These are phyloP conservation scores for Holacanthus passer DNA, from an alignment of 2,113 vertebrate genomes.

Conservation along the genomic window DNA sequence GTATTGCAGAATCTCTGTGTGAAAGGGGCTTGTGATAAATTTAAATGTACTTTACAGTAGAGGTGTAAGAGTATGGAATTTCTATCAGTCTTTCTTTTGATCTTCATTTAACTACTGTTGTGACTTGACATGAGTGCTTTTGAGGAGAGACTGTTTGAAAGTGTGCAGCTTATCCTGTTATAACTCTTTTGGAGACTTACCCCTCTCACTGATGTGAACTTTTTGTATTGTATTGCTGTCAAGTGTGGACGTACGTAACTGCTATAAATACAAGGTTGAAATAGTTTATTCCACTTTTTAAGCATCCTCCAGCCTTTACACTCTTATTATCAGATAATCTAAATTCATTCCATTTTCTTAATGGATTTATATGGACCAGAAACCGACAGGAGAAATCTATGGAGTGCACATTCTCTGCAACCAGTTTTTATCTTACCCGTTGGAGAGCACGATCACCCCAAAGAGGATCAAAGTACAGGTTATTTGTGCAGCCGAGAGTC, in stretches of 20 bases:
- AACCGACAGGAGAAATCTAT: neutral
- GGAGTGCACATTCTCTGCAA: constrained; percentile 3
- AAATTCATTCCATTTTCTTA: neutral
- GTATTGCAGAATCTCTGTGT: too few species aligned
- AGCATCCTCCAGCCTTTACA: neutral
- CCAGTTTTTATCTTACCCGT: neutral
- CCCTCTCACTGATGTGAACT: too few species aligned
- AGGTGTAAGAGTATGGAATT: too few species aligned
- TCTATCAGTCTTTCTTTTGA: too few species aligned
- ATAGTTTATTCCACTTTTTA: neutral
- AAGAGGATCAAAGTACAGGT: constrained; percentile 24
- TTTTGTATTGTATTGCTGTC: too few species aligned
- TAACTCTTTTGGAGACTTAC: neutral
- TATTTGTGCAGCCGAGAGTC: constrained; percentile 4
- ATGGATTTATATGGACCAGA: neutral
- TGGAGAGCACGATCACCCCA: neutral
- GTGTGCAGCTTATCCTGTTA: neutral
- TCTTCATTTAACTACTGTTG: neutral
- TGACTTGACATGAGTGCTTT: neutral
- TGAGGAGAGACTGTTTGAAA: neutral
- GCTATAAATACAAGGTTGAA: neutral
- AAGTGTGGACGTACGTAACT: neutral
- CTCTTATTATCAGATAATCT: neutral
- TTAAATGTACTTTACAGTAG: too few species aligned
- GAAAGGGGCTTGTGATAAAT: too few species aligned